Evolutionary conservation across 2,113 vertebrate genomes (phyloP).

Genomic region (Psilopsiagon aymara): DNA sequence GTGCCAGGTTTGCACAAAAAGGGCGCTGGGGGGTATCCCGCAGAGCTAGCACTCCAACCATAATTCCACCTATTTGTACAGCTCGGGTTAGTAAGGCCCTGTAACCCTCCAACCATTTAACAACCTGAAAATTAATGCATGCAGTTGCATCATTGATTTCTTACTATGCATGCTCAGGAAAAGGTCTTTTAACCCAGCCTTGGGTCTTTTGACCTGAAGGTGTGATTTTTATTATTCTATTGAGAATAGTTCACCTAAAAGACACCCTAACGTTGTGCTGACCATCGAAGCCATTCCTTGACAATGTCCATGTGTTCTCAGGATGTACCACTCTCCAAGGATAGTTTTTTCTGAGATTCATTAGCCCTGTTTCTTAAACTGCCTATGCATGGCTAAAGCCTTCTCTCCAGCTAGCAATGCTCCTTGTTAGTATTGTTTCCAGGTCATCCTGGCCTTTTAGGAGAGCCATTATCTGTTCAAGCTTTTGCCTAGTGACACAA

Average conservation of each 20-base stretch:
- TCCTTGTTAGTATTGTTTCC: background rate
- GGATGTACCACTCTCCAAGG: background rate
- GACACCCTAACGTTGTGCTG: background rate
- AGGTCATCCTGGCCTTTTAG: background rate
- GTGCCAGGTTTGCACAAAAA: background rate
- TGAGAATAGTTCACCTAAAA: background rate
- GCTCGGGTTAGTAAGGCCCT: background rate
- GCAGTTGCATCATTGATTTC: background rate
- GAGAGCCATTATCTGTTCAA: background rate
- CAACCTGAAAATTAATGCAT: background rate
- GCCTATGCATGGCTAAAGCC: background rate
- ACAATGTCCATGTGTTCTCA: background rate
- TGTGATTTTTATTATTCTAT: background rate
- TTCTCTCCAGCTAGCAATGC: background rate
- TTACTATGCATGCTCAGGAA: background rate
- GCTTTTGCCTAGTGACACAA: background rate
- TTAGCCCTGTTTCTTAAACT: background rate
- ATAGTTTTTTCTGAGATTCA: background rate
- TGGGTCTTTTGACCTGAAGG: background rate
- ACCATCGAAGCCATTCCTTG: background rate
- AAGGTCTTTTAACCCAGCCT: background rate
- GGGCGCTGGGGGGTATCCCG: background rate
- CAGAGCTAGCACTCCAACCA: background rate
- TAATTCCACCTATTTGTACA: background rate
- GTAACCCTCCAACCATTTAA: background rate